Percentiles rank a stretch among this genome's conserved stretches.
Evolutionary conservation across 2,888 invertebrate genomes (phyloP).

Genomic region (Thymelicus lineola): DNA sequence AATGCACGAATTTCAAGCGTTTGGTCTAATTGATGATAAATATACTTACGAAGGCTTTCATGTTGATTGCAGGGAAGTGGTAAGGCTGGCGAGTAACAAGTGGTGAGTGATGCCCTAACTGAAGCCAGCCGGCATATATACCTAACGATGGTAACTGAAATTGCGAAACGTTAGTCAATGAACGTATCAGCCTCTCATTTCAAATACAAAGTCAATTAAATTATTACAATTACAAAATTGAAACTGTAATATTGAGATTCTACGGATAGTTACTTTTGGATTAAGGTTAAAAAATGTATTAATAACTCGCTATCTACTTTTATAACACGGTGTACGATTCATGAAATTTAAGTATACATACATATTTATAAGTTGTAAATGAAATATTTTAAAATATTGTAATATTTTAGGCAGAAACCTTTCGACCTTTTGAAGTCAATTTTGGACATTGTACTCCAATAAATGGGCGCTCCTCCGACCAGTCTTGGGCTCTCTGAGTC

Average conservation of each 20-base stretch:
- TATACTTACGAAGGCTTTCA: constrained; percentile 11
- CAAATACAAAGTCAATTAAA: constrained; percentile 14
- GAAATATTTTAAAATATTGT: no score
- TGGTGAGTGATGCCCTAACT: constrained; percentile 11
- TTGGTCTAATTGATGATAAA: neutral
- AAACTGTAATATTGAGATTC: constrained; percentile 2
- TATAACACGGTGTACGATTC: no score
- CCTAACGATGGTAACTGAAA: neutral
- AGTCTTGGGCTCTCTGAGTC: no score
- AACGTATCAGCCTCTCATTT: constrained; percentile 11
- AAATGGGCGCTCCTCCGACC: no score
- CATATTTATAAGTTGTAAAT: no score
- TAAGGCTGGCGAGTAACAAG: neutral
- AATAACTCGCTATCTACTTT: neutral
- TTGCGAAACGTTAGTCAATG: constrained; percentile 6
- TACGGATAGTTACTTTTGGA: neutral
- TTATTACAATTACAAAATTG: constrained; percentile 11
- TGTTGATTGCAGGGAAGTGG: constrained; percentile 10
- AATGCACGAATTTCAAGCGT: neutral
- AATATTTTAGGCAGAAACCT: no score
- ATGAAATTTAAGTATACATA: no score
- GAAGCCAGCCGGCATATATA: constrained; percentile 6
- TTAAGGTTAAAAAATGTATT: neutral
- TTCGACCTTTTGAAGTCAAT: no score
- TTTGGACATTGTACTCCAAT: no score